Base-by-base conservation (phyloP, 2,113 vertebrate species). In the Amblyopsis rosae region DNA sequence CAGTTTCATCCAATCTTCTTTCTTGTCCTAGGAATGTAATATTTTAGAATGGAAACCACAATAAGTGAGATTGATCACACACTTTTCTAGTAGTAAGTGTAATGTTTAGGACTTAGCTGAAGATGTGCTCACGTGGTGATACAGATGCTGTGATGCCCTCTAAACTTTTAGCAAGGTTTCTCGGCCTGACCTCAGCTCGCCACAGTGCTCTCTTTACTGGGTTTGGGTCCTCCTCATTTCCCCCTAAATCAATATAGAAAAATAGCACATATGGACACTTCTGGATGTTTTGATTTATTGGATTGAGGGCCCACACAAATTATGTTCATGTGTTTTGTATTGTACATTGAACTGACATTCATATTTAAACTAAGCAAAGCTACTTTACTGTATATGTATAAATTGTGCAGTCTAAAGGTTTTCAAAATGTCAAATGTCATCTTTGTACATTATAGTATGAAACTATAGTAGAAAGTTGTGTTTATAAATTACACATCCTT, bases 91-190 rank as follows among this genome's bases (percentile, higher is more conserved):
- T 16, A 19, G 7, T 12, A 51, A 56, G 9, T 11, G 12, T 8
- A n/a, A 59, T 56, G 46, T 35, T 12, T 56, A 0, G 16, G 50
- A 59, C 12, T 56, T 15, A 9, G 8, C 12, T 16, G 12, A 56
- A 54, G n/a, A 81, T 47, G 75, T 88, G 82, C 96, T 97, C 90
- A 98, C 97, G 93, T 94, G 95, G 92, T 67, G 88, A 85, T 65
- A 88, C 78, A 9, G 82, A 72, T 70, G 91, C 88, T 51, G 94
- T 92, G 88, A 98, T 93, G 87, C 98, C 95, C 87, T 96, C 94
- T 84, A 98, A 88, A 90, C 96, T 98, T 94, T 96, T 96, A 82
- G 93, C 92, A 89, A 94, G 88, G 88, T 90, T 91, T 82, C 92
- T 90, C 65, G 94, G 93, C 82, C 94, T 93, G 79, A 90, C 76